Evolutionary conservation across 1,140 invertebrate species (phyloP).

Genomic region (Thaumatotibia leucotreta): DNA sequence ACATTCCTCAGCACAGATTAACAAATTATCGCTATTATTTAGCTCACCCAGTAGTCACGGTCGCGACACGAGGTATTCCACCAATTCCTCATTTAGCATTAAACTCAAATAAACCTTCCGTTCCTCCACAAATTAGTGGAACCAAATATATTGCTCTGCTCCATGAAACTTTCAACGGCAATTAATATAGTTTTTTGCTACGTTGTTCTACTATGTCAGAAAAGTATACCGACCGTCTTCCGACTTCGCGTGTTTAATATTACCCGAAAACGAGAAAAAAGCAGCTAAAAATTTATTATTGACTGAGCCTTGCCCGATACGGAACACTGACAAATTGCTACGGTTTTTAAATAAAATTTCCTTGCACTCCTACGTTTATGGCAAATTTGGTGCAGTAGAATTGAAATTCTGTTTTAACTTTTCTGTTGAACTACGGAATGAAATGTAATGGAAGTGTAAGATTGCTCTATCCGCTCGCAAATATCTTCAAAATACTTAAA

Average conservation of each 20-base stretch:
- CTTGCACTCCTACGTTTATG: conserved; percentile 28
- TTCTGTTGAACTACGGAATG: conserved; percentile 1
- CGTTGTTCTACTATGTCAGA: conserved; percentile 42
- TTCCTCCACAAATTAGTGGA: neutral
- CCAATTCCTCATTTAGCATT: neutral
- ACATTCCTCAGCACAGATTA: neutral
- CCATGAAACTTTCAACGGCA: conserved; percentile 30
- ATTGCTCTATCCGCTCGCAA: neutral
- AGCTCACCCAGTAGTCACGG: neutral
- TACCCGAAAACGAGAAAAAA: conserved; percentile 62
- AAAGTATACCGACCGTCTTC: conserved; percentile 35
- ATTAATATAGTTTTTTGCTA: conserved; percentile 49
- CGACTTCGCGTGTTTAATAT: conserved; percentile 64
- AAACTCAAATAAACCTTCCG: neutral
- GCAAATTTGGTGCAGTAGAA: conserved; percentile 30
- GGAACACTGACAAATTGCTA: conserved; percentile 67
- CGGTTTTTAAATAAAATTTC: conserved; percentile 45
- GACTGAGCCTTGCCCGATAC: conserved; percentile 54
- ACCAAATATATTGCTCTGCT: conserved; percentile 20
- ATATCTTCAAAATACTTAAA: neutral
- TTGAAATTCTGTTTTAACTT: conserved; percentile 27
- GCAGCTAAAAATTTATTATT: conserved; percentile 59
- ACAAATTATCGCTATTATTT: neutral
- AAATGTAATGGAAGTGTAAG: neutral
- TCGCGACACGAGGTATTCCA: neutral